Evolutionary conservation across 1,140 invertebrate species (phyloP).

Genomic region (Oscheius sp.): DNA sequence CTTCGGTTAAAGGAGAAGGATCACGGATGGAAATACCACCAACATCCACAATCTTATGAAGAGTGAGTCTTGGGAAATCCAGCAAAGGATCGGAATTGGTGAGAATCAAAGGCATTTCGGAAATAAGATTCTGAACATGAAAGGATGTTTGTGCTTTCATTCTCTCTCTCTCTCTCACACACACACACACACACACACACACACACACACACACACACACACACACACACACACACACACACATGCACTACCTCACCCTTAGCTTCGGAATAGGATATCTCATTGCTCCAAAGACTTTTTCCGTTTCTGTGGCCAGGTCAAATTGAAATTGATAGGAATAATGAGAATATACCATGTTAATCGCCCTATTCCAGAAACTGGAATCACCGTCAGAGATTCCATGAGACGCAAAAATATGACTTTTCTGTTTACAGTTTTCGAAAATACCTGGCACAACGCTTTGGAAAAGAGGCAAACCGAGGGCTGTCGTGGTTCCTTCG

Average conservation of each 20-base stretch:
- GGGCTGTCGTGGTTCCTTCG: not conserved
- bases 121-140: not conserved
- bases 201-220: too few relatives aligned
- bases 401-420: too few relatives aligned
- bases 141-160: not conserved
- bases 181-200: constrained; percentile 1
- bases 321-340: too few relatives aligned
- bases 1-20: not conserved
- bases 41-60: constrained; percentile 3
- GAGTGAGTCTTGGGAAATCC: constrained; percentile 10
- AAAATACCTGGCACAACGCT: constrained; percentile 11
- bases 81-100: constrained; percentile 5
- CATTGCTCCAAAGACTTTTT: not conserved
- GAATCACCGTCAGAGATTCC: too few relatives aligned
- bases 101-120: not conserved
- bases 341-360: too few relatives aligned
- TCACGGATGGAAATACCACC: constrained; percentile 9
- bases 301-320: too few relatives aligned
- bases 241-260: too few relatives aligned
- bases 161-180: not conserved
- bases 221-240: too few relatives aligned
- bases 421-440: too few relatives aligned
- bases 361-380: too few relatives aligned
- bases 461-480: not conserved
- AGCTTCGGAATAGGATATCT: not conserved